Conservation (phyloP, 1,140 invertebrate species). For the Drosophila sturtevanti region DNA sequence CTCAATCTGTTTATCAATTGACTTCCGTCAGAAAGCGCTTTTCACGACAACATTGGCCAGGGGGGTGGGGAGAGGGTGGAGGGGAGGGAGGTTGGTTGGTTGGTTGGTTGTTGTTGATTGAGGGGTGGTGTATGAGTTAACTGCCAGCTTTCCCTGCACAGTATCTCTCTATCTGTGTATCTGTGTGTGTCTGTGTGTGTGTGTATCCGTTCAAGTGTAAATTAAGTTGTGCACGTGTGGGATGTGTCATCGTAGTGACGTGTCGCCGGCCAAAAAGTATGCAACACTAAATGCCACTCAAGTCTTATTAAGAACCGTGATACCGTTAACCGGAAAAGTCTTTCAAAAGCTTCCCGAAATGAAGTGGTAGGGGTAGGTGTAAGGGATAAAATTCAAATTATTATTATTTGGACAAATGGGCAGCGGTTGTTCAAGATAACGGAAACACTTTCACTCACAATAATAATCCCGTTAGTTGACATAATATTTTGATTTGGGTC, state of each 20-base stretch:
- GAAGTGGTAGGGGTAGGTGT: too few relatives aligned
- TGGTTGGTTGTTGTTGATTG: constrained; percentile 58
- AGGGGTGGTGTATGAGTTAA: constrained; percentile 18
- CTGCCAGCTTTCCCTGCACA: neutral
- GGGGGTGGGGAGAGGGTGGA: too few relatives aligned
- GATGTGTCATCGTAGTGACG: constrained; percentile 5
- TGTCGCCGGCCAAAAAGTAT: constrained; percentile 32
- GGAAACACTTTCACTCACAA: neutral
- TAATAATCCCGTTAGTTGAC: too few relatives aligned
- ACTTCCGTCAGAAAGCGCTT: constrained; percentile 71
- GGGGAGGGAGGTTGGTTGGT: too few relatives aligned
- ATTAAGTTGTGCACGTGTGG: constrained; percentile 40
- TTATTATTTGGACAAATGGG: neutral
- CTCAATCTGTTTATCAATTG: constrained; percentile 75
- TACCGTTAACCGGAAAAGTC: neutral
- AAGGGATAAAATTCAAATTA: too few relatives aligned
- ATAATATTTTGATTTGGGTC: neutral
- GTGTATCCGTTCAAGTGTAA: constrained; percentile 54
- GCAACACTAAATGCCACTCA: constrained; percentile 55
- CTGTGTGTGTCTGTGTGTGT: neutral
- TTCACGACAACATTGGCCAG: constrained; percentile 56
- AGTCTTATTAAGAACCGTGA: constrained; percentile 16
- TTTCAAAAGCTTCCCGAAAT: neutral
- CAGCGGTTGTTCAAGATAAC: neutral
- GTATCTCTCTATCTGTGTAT: neutral